Evolutionary conservation across 92 coral and sea anemone species (phyloP).

Genomic region (Desmophyllum pertusum): DNA sequence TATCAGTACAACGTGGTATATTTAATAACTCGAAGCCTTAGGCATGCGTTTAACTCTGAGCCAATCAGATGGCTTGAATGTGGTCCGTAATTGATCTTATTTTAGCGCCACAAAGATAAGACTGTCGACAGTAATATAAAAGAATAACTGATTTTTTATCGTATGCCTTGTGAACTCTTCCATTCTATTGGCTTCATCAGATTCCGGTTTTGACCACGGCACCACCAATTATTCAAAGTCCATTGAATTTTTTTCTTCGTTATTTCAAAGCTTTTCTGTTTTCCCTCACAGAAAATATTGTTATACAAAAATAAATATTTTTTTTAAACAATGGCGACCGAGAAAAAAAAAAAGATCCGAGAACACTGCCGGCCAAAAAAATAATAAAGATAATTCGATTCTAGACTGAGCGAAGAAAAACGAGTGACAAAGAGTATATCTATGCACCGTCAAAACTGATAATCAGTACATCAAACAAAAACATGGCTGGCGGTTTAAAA

Average conservation of each 20-base stretch:
- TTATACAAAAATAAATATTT: neutral
- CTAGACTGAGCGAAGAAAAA: neutral
- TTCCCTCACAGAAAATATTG: neutral
- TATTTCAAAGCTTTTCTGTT: conserved; percentile 4
- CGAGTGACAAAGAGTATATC: neutral
- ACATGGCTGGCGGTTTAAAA: neutral
- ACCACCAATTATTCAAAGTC: conserved; percentile 13
- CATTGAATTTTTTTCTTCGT: neutral
- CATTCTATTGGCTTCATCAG: conserved; percentile 33
- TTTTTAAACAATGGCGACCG: neutral
- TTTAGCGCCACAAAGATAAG: conserved; percentile 27
- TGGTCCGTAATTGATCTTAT: conserved; percentile 18
- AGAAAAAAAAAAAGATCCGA: neutral
- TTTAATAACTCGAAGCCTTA: neutral
- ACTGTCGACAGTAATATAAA: conserved; percentile 31
- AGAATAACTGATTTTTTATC: conserved; percentile 39
- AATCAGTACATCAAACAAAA: neutral
- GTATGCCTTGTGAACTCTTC: neutral
- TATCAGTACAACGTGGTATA: conserved; percentile 16
- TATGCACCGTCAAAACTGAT: neutral
- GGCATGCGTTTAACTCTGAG: neutral
- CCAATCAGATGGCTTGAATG: conserved; percentile 18
- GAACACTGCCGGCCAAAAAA: neutral
- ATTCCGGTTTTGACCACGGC: conserved; percentile 31
- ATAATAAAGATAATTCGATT: neutral